Conservation (phyloP, 1,140 invertebrate species). For the Muscidifurax raptorellus region DNA sequence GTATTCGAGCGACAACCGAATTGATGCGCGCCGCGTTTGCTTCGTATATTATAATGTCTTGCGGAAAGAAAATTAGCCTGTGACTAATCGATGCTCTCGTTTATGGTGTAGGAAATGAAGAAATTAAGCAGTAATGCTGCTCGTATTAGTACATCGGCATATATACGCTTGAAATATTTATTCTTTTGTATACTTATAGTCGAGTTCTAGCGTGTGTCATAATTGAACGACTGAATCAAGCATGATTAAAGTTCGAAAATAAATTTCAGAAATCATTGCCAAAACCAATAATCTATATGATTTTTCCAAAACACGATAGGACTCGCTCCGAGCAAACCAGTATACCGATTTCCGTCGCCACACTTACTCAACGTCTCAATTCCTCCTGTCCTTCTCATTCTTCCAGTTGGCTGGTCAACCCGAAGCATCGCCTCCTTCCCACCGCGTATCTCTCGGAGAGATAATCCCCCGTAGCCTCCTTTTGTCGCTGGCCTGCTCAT, state of each 20-base stretch:
- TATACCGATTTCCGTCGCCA: not conserved
- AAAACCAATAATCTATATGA: no score
- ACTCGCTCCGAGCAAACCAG: not conserved
- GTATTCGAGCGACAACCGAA: not conserved
- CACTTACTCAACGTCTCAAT: not conserved
- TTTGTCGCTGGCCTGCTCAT: conserved; percentile 24
- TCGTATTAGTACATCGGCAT: no score
- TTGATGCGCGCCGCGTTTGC: not conserved
- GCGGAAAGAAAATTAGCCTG: not conserved
- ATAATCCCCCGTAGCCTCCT: conserved; percentile 15
- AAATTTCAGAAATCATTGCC: no score
- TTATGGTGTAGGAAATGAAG: not conserved
- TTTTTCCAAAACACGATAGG: no score
- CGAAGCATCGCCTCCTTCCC: not conserved
- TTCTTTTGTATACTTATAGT: no score
- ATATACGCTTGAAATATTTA: no score
- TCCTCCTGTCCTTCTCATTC: not conserved
- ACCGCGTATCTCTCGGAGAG: not conserved
- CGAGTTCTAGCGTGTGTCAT: no score
- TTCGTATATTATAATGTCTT: not conserved
- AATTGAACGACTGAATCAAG: no score
- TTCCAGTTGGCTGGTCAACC: not conserved
- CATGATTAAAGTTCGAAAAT: no score
- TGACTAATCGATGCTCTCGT: not conserved
- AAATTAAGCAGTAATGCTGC: not conserved